Percentiles rank a stretch among this genome's conserved stretches.
Evolutionary conservation across 1,140 invertebrate species (phyloP).

Genomic region (Heliothis virescens): DNA sequence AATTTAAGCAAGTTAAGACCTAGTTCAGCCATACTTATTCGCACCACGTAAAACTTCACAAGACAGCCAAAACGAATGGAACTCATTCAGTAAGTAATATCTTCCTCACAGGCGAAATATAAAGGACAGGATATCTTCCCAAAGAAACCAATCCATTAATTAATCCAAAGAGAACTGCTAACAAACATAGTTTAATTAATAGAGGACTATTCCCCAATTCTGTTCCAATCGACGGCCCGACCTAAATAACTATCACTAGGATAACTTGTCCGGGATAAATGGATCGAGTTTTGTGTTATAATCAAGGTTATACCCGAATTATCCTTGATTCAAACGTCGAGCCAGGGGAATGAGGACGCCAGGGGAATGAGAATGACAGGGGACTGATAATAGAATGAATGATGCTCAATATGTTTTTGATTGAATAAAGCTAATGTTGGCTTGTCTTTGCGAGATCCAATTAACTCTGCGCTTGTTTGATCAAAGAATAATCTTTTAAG

Average conservation of each 20-base stretch:
- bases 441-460: slow-evolving; percentile 1
- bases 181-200: slow-evolving; percentile 40
- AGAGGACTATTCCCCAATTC: background rate
- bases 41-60: too few species aligned
- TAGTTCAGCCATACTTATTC: too few species aligned
- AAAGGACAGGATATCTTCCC: background rate
- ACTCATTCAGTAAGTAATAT: background rate
- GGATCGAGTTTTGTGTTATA: background rate
- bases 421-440: background rate
- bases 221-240: slow-evolving; percentile 26
- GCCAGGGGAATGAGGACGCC: background rate
- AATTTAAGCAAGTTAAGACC: too few species aligned
- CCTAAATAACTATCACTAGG: slow-evolving; percentile 27
- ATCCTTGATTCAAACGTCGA: background rate
- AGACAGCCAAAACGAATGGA: background rate
- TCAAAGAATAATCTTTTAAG: background rate
- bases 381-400: background rate
- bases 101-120: background rate
- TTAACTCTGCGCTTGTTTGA: background rate
- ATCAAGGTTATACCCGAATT: background rate
- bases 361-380: slow-evolving; percentile 1
- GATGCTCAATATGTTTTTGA: background rate
- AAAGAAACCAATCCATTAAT: slow-evolving; percentile 30
- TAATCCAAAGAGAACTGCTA: slow-evolving; percentile 3
- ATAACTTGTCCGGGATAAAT: background rate